Evolutionary conservation across 2,113 vertebrate genomes (phyloP).

Genomic region (Tyto alba): DNA sequence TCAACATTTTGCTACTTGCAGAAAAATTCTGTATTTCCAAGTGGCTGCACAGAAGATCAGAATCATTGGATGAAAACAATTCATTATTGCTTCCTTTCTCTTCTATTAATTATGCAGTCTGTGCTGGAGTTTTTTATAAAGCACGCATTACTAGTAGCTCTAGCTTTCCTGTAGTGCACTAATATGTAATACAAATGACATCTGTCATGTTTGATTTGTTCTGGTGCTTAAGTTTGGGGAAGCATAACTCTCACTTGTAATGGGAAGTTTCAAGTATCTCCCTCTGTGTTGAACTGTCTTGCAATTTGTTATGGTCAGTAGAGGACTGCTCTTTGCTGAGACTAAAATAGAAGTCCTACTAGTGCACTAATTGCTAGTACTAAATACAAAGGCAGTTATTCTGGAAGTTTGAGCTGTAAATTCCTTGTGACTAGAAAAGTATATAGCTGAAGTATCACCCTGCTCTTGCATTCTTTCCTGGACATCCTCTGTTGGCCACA

Average conservation of each 20-base stretch:
- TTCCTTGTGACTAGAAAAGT: neutral
- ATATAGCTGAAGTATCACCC: neutral
- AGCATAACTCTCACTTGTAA: neutral
- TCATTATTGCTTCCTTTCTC: neutral
- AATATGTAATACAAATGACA: conserved; percentile 13
- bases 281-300: neutral
- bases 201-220: conserved; percentile 30
- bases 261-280: neutral
- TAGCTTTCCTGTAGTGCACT: neutral
- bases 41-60: neutral
- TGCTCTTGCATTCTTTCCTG: neutral
- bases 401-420: neutral
- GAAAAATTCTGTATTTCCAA: neutral
- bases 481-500: neutral
- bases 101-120: neutral
- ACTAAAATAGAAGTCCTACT: neutral
- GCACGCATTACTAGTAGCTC: neutral
- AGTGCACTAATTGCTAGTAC: neutral
- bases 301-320: neutral
- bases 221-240: neutral
- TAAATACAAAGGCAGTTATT: neutral
- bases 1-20: neutral
- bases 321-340: neutral
- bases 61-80: neutral
- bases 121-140: neutral